phyloP scores from a whole-genome alignment of 2,113 vertebrate genomes.

The Calonectris borealis region DNA sequence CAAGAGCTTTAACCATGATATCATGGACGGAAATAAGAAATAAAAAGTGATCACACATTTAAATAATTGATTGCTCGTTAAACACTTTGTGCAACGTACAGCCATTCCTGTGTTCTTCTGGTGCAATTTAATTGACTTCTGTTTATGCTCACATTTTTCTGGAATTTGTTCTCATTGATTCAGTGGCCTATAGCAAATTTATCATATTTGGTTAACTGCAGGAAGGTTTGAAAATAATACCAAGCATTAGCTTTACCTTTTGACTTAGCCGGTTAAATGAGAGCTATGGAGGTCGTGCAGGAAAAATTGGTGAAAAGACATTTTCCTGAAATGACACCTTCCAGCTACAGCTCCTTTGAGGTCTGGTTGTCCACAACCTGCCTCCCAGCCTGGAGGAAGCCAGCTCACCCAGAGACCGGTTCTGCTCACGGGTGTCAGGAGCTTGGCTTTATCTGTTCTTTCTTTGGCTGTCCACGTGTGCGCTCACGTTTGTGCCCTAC shows the following conservation, averaged over 20 bases:
- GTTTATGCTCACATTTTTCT: not conserved
- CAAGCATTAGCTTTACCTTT: not conserved
- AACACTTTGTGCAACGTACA: not conserved
- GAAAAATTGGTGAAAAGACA: not conserved
- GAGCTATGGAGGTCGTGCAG: not conserved
- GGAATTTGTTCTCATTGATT: not conserved
- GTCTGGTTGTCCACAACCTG: not conserved
- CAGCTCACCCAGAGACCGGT: too few relatives aligned
- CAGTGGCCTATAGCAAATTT: not conserved
- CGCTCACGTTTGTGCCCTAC: not conserved
- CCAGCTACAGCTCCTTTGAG: not conserved
- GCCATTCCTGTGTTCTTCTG: not conserved
- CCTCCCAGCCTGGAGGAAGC: not conserved
- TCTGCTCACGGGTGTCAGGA: too few relatives aligned
- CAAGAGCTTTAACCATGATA: not conserved
- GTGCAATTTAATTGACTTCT: not conserved
- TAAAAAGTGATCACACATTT: not conserved
- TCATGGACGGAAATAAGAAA: not conserved
- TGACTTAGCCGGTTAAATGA: not conserved
- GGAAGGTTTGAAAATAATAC: not conserved
- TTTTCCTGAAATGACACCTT: not conserved
- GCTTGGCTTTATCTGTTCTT: not conserved
- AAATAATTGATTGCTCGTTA: not conserved
- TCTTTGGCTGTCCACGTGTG: fast-evolving
- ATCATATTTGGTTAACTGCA: not conserved